Percentiles rank a stretch among this genome's conserved stretches.
Conservation (phyloP, 2,113 vertebrate species). For the Protobothrops flavoviridis region DNA sequence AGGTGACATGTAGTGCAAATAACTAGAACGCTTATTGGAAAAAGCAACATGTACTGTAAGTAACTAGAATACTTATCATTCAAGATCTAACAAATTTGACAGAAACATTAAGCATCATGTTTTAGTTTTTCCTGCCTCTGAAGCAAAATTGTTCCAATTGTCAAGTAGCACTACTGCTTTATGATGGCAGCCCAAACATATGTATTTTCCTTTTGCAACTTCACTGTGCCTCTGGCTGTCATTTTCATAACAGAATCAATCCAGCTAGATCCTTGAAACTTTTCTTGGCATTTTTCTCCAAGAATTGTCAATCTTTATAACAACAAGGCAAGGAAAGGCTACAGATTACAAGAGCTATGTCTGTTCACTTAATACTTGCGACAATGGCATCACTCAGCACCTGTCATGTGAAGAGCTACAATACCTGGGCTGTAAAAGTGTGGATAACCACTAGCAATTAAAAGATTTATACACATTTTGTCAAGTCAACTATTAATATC, state of each 20-base stretch:
- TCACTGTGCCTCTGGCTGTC: constrained; percentile 4
- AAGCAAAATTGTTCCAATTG: neutral
- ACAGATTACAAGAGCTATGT: neutral
- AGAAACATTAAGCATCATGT: constrained; percentile 5
- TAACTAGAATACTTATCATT: neutral
- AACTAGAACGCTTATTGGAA: neutral
- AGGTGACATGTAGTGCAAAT: neutral
- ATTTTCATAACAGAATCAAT: constrained; percentile 21
- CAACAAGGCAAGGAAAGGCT: constrained; percentile 11
- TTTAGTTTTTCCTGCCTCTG: constrained; percentile 3
- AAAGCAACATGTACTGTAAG: neutral
- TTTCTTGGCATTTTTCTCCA: neutral
- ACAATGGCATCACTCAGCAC: neutral
- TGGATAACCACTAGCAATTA: neutral
- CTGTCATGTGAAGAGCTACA: neutral
- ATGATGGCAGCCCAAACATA: constrained; percentile 14
- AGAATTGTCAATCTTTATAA: constrained; percentile 18
- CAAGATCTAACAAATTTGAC: constrained; percentile 3
- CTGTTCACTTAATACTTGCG: neutral
- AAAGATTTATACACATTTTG: neutral
- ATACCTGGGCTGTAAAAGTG: neutral
- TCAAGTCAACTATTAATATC: neutral
- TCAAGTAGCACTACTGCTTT: constrained; percentile 6
- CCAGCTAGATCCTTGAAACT: constrained; percentile 1
- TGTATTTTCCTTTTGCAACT: neutral